Percentiles rank a stretch among this genome's conserved stretches.
phyloP scores from a whole-genome alignment of 2,888 invertebrate species.

The Colletes collaris region DNA sequence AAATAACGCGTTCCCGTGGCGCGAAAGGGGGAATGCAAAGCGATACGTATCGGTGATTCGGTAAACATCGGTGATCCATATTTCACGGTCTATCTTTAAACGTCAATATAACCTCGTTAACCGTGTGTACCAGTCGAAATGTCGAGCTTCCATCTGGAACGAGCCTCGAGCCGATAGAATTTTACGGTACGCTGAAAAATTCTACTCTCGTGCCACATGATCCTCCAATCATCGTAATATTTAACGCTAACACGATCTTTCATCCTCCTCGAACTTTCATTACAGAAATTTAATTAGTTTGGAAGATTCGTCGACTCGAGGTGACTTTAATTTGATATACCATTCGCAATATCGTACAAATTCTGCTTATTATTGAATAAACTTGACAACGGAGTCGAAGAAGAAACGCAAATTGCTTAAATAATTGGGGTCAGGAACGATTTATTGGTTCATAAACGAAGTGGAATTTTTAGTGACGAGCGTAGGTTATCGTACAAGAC shows the following conservation, averaged over 20 bases:
- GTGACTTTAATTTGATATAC: no score
- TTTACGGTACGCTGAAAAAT: conserved; percentile 22
- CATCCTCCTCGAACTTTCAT: no score
- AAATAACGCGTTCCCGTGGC: conserved; percentile 1
- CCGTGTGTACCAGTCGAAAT: conserved; percentile 23
- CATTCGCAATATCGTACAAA: no score
- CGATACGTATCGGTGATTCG: conserved; percentile 32
- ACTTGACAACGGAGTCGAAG: no score
- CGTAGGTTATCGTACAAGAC: no score
- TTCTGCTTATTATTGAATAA: no score
- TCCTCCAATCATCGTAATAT: neutral
- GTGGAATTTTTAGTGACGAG: no score
- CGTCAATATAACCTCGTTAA: conserved; percentile 30
- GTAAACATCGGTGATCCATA: conserved; percentile 47
- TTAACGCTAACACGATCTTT: neutral
- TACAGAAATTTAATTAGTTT: neutral
- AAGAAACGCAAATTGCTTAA: no score
- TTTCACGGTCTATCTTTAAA: conserved; percentile 41
- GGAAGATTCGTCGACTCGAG: no score
- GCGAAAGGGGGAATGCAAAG: conserved; percentile 6
- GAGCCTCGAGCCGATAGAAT: neutral
- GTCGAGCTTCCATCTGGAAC: conserved; percentile 19
- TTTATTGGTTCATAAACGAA: no score
- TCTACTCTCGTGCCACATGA: neutral
- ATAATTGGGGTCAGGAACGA: no score